Evolutionary conservation across 2,797 vertebrate genomes (phyloP).

Genomic region (Hippopotamyrus pictus): DNA sequence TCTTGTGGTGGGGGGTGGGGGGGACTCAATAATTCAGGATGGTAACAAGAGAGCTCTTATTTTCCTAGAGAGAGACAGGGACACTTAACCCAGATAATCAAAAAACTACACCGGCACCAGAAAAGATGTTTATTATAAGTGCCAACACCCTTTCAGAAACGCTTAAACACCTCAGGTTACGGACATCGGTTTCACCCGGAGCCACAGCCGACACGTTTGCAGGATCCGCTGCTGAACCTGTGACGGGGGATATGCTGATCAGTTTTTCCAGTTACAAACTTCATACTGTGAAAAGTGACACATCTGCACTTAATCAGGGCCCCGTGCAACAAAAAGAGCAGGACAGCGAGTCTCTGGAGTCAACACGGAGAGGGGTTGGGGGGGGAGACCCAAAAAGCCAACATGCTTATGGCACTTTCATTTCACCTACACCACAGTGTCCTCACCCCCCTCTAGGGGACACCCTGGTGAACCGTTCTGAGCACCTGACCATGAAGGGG

Average conservation of each 20-base stretch:
- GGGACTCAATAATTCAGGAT: constrained; percentile 30
- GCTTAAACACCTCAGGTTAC: neutral
- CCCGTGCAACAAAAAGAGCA: neutral
- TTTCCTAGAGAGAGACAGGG: neutral
- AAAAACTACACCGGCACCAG: neutral
- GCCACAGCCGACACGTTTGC: neutral
- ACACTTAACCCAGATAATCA: neutral
- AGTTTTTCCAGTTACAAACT: neutral
- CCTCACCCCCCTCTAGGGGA: neutral
- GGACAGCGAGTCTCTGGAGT: neutral
- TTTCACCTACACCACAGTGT: neutral
- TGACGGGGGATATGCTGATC: neutral
- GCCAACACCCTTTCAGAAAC: neutral
- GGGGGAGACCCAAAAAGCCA: neutral
- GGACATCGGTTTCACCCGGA: neutral
- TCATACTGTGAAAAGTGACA: neutral
- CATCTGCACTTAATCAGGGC: neutral
- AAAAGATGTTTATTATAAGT: neutral
- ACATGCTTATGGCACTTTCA: neutral
- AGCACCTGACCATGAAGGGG: neutral
- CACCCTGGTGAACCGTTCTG: neutral
- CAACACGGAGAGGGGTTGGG: neutral
- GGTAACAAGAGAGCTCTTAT: constrained; percentile 5
- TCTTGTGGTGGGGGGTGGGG: neutral
- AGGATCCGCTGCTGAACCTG: neutral